A percentile compares a stretch with the other conserved stretches of the same genome.
These are phyloP conservation scores for Lysandra bellargus DNA, from an alignment of 2,888 invertebrate genomes.

Conservation along the genomic window DNA sequence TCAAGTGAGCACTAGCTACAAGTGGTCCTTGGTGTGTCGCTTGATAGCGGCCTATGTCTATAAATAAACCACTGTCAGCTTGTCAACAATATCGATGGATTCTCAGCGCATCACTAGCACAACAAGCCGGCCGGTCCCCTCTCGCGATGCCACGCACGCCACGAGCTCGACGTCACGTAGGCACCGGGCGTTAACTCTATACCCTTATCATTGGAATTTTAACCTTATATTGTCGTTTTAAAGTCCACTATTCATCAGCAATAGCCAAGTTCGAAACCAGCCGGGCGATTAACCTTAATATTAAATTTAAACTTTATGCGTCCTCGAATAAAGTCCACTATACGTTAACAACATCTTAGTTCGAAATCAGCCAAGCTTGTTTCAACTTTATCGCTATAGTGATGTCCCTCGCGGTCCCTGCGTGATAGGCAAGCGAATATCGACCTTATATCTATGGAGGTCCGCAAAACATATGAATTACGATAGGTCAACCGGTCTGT, in stretches of 20 bases:
- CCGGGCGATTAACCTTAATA: neutral
- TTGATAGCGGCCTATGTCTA: neutral
- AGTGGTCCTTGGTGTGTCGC: neutral
- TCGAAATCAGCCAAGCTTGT: neutral
- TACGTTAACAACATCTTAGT: neutral
- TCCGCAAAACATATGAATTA: neutral
- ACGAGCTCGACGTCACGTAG: constrained; percentile 78
- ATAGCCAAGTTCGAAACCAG: neutral
- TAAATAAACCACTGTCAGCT: neutral
- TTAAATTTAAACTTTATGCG: neutral
- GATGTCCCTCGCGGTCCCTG: neutral
- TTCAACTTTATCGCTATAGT: neutral
- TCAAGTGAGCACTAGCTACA: no score
- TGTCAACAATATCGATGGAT: constrained; percentile 37
- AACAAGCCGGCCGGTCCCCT: constrained; percentile 61
- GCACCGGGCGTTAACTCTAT: constrained; percentile 47
- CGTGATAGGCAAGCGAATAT: neutral
- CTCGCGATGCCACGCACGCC: constrained; percentile 45
- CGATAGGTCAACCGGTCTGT: constrained; percentile 10
- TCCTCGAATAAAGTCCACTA: neutral
- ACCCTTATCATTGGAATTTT: neutral
- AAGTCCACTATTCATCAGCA: neutral
- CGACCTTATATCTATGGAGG: neutral
- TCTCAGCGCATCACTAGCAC: constrained; percentile 42
- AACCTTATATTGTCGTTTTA: neutral